These are phyloP conservation scores for Hippasteria phrygiana DNA, from an alignment of 53 echinoderm and acorn worm genomes.

Conservation along the genomic window DNA sequence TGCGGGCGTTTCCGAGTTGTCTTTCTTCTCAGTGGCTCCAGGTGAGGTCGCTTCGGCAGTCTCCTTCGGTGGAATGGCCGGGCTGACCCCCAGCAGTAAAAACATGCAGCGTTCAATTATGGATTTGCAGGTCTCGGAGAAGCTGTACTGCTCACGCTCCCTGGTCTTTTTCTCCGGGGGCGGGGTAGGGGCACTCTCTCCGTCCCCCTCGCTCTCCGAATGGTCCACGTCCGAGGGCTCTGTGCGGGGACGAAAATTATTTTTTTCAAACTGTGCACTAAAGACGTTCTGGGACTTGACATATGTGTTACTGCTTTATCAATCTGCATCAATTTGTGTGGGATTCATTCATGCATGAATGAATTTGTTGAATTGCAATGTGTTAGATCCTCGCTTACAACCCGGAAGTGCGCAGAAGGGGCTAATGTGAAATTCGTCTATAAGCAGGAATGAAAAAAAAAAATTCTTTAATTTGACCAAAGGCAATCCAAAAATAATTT, in stretches of 20 bases:
- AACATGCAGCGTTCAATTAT: conserved; percentile 92
- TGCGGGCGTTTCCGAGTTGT: background rate
- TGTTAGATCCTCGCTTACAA: too few species aligned
- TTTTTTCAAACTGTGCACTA: background rate
- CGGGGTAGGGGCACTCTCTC: conserved; percentile 22
- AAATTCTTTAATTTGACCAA: too few species aligned
- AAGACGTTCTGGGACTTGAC: too few species aligned
- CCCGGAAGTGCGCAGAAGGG: too few species aligned
- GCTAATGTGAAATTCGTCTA: too few species aligned
- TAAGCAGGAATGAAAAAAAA: too few species aligned
- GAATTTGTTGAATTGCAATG: too few species aligned
- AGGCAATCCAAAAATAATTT: too few species aligned
- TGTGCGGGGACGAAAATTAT: background rate
- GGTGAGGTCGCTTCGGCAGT: background rate
- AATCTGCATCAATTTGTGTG: too few species aligned
- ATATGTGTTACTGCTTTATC: too few species aligned
- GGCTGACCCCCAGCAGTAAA: conserved; percentile 79
- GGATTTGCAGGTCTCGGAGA: conserved; percentile 92
- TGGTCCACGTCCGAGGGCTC: conserved; percentile 51
- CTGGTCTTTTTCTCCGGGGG: conserved; percentile 30
- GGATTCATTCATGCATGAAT: too few species aligned
- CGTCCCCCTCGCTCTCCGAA: conserved; percentile 48
- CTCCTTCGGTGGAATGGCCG: conserved; percentile 48
- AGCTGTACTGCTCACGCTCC: conserved; percentile 73
- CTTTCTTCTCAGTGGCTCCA: conserved; percentile 1